Percentiles rank a stretch among this genome's conserved stretches.
These are phyloP conservation scores for Pseudopipra pipra DNA, from an alignment of 2,113 vertebrate species.

Conservation along the genomic window DNA sequence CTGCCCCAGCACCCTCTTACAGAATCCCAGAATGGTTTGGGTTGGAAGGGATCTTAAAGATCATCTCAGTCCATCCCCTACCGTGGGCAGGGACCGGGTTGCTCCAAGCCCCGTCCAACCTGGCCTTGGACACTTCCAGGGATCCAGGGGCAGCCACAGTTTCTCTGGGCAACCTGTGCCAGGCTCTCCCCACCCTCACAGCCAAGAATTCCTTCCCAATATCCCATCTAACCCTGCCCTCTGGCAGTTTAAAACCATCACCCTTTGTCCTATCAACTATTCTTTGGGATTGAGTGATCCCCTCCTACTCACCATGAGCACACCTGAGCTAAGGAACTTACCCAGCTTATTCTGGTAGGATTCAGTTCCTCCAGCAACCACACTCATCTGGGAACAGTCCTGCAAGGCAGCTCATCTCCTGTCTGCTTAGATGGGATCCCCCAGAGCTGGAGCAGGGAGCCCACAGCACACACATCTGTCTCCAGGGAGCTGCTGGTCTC, in stretches of 20 bases:
- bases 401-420: not conserved
- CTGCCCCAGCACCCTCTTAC: not conserved
- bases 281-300: not conserved
- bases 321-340: not conserved
- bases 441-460: not conserved
- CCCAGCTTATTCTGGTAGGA: not conserved
- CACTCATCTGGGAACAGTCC: not conserved
- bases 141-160: not conserved
- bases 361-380: not conserved
- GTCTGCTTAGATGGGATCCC: not conserved
- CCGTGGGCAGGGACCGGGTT: not conserved
- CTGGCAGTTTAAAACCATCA: not conserved
- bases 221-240: not conserved
- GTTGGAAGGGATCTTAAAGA: accelerated
- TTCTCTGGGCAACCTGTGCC: not conserved
- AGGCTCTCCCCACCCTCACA: accelerated
- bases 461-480: accelerated
- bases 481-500: not conserved
- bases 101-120: accelerated
- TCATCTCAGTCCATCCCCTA: accelerated
- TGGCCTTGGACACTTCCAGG: not conserved
- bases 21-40: not conserved
- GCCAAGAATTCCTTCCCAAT: accelerated
- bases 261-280: not conserved
- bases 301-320: not conserved